Conservation (phyloP, 2,888 invertebrate genomes). For the Amitus sp. region DNA sequence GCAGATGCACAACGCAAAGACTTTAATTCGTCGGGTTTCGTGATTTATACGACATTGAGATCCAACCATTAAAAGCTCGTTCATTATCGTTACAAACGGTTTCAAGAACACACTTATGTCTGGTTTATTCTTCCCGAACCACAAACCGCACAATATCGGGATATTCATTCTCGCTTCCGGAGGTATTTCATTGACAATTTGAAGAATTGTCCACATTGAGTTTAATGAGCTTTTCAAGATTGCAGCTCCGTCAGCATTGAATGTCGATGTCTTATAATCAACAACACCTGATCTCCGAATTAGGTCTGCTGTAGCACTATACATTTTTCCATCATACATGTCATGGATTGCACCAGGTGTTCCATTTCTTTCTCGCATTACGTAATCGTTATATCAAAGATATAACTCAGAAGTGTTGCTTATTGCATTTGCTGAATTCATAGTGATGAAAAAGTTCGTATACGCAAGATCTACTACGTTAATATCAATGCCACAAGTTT, state of each 20-base stretch:
- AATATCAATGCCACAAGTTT: no score
- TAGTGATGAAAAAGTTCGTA: no score
- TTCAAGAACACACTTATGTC: conserved; percentile 27
- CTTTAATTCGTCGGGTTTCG: conserved; percentile 10
- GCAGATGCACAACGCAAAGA: conserved; percentile 16
- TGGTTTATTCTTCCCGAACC: conserved; percentile 34
- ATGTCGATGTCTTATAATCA: no score
- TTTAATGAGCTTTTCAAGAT: conserved; percentile 24
- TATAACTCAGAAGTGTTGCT: no score
- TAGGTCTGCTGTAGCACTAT: no score
- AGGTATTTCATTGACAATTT: conserved; percentile 32
- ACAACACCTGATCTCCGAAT: no score
- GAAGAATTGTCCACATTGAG: conserved; percentile 34
- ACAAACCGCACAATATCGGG: conserved; percentile 19
- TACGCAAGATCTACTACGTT: no score
- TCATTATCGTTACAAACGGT: conserved; percentile 21
- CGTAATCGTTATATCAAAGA: no score
- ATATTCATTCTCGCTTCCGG: conserved; percentile 13
- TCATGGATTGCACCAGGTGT: no score
- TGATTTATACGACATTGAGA: conserved; percentile 11
- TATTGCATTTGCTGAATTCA: no score
- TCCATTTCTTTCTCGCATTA: no score
- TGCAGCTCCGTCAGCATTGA: conserved; percentile 35
- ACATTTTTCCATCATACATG: no score
- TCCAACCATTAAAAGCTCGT: conserved; percentile 20